Conservation (phyloP, 2,113 vertebrate genomes). For the Spheniscus mendiculus region DNA sequence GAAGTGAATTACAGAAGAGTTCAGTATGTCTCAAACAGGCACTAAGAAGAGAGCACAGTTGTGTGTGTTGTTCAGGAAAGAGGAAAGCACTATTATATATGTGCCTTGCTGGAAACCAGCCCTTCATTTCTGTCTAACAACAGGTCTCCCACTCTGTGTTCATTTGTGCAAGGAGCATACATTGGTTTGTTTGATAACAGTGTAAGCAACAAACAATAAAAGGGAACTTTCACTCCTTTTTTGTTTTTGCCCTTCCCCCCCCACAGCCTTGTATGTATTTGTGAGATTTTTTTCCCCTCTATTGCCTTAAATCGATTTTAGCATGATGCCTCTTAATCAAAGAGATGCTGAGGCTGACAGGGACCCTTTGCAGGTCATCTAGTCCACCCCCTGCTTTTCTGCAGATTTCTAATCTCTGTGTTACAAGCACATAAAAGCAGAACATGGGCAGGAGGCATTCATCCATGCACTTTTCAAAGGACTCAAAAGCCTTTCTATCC, state of each 20-base stretch:
- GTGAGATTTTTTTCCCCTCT: neutral
- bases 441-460: neutral
- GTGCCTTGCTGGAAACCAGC: constrained; percentile 35
- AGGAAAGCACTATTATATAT: neutral
- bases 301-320: neutral
- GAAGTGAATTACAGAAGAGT: constrained; percentile 24
- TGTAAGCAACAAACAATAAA: neutral
- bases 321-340: neutral
- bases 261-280: neutral
- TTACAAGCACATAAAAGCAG: neutral
- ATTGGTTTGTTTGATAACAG: neutral
- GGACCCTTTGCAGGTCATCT: neutral
- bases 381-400: neutral
- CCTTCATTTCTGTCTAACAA: constrained; percentile 19
- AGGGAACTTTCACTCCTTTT: neutral
- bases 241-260: neutral
- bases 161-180: neutral
- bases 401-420: neutral
- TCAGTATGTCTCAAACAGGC: constrained; percentile 7
- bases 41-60: constrained; percentile 26
- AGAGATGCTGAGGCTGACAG: neutral
- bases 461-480: neutral
- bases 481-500: neutral
- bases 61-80: neutral
- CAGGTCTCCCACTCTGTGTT: neutral